Conservation (phyloP, 2,113 vertebrate species). For the Mustela nigripes region DNA sequence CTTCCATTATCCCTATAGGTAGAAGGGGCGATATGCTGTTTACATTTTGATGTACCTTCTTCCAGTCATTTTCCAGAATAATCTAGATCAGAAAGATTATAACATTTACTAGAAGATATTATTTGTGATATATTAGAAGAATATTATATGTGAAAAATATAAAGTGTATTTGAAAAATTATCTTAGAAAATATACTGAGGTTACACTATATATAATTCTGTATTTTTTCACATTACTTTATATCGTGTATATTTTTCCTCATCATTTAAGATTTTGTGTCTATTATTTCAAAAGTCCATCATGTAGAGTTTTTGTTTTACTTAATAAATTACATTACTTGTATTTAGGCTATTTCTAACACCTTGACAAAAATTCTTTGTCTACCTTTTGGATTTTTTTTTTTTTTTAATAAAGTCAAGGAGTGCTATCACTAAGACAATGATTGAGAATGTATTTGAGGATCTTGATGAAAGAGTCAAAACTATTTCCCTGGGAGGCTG, state of each 20-base stretch:
- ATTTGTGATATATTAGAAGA: background rate
- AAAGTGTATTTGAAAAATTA: background rate
- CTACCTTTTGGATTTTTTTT: background rate
- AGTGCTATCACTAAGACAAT: background rate
- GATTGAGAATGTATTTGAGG: background rate
- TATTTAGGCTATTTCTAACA: constrained; percentile 44
- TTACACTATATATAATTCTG: background rate
- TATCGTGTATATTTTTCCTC: background rate
- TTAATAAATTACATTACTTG: background rate
- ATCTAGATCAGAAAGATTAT: background rate
- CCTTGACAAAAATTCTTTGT: constrained; percentile 15
- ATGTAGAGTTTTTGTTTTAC: background rate
- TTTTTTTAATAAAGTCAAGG: background rate
- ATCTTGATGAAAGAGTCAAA: background rate
- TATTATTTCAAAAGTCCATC: background rate
- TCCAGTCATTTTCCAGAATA: background rate
- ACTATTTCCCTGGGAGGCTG: background rate
- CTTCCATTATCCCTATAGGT: background rate
- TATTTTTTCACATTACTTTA: background rate
- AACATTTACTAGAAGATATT: constrained; percentile 20
- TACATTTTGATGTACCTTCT: background rate
- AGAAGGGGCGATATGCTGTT: background rate
- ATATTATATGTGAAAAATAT: background rate
- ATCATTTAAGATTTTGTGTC: background rate
- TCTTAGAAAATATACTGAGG: constrained; percentile 1